Percentiles rank a stretch among this genome's conserved stretches.
Evolutionary conservation across 2,797 vertebrate genomes (phyloP).

Genomic region (Tragelaphus oryx): DNA sequence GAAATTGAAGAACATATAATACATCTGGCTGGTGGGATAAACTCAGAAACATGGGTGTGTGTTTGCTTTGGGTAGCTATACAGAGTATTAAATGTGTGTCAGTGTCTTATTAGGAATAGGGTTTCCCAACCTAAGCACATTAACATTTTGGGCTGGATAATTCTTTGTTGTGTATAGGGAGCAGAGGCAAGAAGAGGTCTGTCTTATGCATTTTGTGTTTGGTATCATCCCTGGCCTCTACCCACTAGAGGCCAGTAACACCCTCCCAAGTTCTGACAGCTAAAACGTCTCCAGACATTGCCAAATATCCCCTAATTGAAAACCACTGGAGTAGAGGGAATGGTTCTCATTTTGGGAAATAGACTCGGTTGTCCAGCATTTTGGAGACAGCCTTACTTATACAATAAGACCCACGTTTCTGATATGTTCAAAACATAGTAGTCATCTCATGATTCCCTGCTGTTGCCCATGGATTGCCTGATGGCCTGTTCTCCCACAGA

Average conservation of each 20-base stretch:
- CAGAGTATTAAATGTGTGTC: neutral
- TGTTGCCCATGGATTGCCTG: neutral
- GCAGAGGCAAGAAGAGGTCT: neutral
- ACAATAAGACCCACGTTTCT: neutral
- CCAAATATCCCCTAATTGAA: neutral
- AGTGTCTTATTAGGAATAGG: neutral
- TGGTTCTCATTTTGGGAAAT: conserved; percentile 18
- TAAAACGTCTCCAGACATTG: neutral
- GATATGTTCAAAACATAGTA: neutral
- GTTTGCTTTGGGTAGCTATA: neutral
- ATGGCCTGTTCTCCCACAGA: neutral
- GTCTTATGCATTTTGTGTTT: neutral
- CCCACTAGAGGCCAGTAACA: neutral
- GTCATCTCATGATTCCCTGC: neutral
- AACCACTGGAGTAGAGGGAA: neutral
- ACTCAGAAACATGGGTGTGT: neutral
- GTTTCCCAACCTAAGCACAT: neutral
- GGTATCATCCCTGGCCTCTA: neutral
- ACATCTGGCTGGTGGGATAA: neutral
- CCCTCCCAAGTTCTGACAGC: neutral
- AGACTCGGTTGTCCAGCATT: neutral
- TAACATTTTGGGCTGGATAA: neutral
- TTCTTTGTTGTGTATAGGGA: neutral
- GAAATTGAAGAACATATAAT: neutral
- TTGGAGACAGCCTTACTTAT: neutral